Conservation (phyloP, 2,888 invertebrate genomes). For the Gymnoscelis rufifasciata region DNA sequence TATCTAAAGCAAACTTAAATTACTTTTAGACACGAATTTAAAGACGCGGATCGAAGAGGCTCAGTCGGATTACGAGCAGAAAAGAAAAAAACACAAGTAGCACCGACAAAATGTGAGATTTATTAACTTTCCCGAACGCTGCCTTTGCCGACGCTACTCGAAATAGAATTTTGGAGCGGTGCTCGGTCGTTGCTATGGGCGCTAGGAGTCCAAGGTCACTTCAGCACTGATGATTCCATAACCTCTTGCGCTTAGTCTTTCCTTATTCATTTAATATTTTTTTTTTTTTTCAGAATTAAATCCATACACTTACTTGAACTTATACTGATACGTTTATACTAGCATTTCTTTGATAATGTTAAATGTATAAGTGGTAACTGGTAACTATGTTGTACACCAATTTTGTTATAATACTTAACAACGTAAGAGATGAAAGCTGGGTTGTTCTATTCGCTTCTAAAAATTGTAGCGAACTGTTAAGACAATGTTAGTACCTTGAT, state of each 20-base stretch:
- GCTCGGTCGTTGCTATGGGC: constrained; percentile 39
- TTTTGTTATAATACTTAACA: no score
- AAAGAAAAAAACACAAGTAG: background rate
- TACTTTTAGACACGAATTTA: background rate
- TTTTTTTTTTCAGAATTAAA: no score
- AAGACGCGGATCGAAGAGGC: constrained; percentile 7
- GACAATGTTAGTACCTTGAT: no score
- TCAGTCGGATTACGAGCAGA: background rate
- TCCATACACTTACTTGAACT: no score
- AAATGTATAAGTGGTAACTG: no score
- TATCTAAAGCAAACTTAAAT: background rate
- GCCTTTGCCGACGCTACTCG: constrained; percentile 15
- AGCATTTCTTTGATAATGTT: no score
- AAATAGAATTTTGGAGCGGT: constrained; percentile 19
- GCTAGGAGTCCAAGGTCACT: constrained; percentile 36
- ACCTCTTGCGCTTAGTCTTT: constrained; percentile 27
- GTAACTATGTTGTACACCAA: no score
- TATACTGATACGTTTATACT: no score
- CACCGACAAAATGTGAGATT: background rate
- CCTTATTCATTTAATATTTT: no score
- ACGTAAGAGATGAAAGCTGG: no score
- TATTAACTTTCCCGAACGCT: constrained; percentile 5
- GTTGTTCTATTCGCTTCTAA: no score
- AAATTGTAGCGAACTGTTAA: no score
- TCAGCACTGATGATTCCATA: constrained; percentile 19